Base-by-base conservation (phyloP, 2,888 invertebrate genomes). In the Eubasilissa splendida region DNA sequence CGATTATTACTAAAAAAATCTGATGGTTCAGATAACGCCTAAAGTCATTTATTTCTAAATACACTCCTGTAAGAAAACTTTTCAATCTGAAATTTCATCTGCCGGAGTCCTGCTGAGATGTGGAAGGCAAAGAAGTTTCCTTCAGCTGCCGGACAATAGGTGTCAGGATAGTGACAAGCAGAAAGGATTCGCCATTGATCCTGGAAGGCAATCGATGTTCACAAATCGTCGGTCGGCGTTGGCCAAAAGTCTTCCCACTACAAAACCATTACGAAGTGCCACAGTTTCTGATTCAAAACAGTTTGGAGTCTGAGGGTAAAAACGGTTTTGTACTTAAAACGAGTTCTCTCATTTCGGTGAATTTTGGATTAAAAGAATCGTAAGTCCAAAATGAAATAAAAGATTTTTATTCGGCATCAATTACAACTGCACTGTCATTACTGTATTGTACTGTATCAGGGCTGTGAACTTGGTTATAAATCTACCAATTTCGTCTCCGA, bases 141-240 rank as follows among this genome's bases (percentile, higher is more conserved):
- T 76, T 76, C 76, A 76, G 65, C 68, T n/a, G 68, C 70, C n/a
- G 77, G 59, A 77, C 68, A 77, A 70, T 59, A 50, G 31, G 14
- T n/a, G 70, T 77, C 77, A 50, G 50, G 31, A 12, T 14, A 77
- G 65, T 77, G 77, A 77, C 77, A 77, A 59, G 77, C 77, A 77
- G 77, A 77, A 70, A 77, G 70, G 70, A 77, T 77, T 70, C 54
- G 31, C 77, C 60, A 77, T 70, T 77, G 77, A 77, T 31, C 22
- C 58, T 54, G 11, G 70, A 52, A 70, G 70, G 14, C 53, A 70
- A 77, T 77, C 70, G 70, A 70, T 50, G 58, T 59, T 74, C 74
- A 59, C 12, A 50, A 33, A 59, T 59, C 10, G 5, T 31, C 9
- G 9, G 11, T 4, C 11, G n/a, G 12, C 4, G 9, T 4, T 58